A percentile compares a stretch with the other conserved stretches of the same genome.
These are phyloP conservation scores for Ageneiosus marmoratus DNA, from an alignment of 2,113 vertebrate species.

Conservation along the genomic window DNA sequence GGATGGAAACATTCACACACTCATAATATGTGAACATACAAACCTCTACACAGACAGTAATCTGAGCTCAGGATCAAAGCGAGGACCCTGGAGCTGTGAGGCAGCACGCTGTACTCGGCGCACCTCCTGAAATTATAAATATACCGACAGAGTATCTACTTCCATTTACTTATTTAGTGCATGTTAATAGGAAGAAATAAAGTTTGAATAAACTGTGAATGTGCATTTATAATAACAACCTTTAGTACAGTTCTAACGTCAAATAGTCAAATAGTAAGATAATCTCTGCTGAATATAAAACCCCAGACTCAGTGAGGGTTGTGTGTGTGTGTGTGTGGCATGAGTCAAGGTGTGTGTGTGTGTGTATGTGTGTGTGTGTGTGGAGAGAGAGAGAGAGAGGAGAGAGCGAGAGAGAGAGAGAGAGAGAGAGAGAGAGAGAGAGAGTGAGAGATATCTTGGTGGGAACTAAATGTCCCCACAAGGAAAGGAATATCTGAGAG, in stretches of 20 bases:
- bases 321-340: not conserved
- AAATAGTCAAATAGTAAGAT: not conserved
- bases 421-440: too few species aligned
- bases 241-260: not conserved
- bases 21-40: not conserved
- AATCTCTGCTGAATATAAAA: not conserved
- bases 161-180: not conserved
- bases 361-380: not conserved
- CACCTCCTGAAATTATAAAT: not conserved
- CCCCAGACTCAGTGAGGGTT: not conserved
- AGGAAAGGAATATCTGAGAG: not conserved
- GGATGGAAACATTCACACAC: not conserved
- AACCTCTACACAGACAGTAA: not conserved
- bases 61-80: not conserved
- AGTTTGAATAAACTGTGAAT: not conserved
- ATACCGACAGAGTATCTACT: not conserved
- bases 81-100: not conserved
- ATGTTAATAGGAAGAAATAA: not conserved
- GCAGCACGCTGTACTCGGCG: not conserved
- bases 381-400: too few species aligned
- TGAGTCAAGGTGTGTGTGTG: constrained; percentile 2
- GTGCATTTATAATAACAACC: not conserved
- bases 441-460: not conserved
- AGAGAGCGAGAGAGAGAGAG: too few species aligned
- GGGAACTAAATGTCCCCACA: not conserved